Evolutionary conservation across 1,140 invertebrate genomes (phyloP), one percentile per base, ranked within the genome.

Genomic region (Drosophila suzukii): DNA sequence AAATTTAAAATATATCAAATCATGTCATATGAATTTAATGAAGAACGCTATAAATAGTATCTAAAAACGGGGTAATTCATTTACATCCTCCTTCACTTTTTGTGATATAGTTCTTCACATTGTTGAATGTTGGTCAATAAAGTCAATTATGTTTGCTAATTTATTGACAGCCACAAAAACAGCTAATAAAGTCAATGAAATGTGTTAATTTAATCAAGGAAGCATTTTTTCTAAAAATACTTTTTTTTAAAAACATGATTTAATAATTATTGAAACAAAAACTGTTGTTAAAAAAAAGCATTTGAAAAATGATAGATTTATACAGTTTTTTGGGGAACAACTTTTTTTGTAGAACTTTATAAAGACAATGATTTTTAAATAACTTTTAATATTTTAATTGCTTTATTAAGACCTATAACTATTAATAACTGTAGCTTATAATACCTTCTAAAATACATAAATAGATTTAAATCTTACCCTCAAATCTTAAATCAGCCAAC

Each of bases 161-260:
- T 60, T 13, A 34, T 12, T 41, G n/a, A 27, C 10, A 6, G 59
- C 15, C 2, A 24, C 55, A 43, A 34, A 39, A 59, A 12, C 27
- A 10, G 13, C 15, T 59, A 58, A 61, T 61, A 6, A 59, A 32
- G 20, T 15, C 38, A 60, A 59, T 41, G 13, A 38, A 43, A 34
- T 24, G 15, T 34, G 60, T 3, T 62, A 59, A 62, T 43, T 20
- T 2, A 43, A 60, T 62, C 34, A 41, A 8, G 15, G 4, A 6
- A 5, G n/a, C n/a, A 2, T 11, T 8, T 30, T 61, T 58, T 24
- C 11, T 30, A 30, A 7, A n/a, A 58, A 32, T 15, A 20, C 7
- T 8, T 27, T 27, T 4, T 36, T 36, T 3, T 24, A 32, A 3
- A n/a, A 11, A 6, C 36, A 34, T 59, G 54, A 43, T 15, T 32